Conservation (phyloP, 2,888 invertebrate species). For the Fabriciana adippe region DNA sequence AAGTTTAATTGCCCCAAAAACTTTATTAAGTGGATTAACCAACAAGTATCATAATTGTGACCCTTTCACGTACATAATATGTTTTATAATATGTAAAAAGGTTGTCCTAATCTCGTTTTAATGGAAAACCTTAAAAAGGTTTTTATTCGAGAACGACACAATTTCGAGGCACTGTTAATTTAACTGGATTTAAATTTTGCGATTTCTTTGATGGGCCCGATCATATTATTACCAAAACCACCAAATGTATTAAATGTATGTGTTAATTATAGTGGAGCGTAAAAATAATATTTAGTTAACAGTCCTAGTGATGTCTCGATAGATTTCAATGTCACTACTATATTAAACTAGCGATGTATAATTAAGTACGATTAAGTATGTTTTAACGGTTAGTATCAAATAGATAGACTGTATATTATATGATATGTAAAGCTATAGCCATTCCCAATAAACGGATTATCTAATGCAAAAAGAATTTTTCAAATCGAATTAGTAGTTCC, state of each 20-base stretch:
- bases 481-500: too few relatives aligned
- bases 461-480: too few relatives aligned
- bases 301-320: too few relatives aligned
- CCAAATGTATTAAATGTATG: neutral
- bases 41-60: conserved; percentile 25
- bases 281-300: neutral
- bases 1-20: conserved; percentile 7
- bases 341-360: too few relatives aligned
- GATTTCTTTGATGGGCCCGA: conserved; percentile 16
- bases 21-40: conserved; percentile 23
- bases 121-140: conserved; percentile 24
- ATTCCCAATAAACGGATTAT: too few relatives aligned
- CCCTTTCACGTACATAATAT: conserved; percentile 13
- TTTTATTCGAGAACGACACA: conserved; percentile 15
- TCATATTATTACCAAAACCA: neutral
- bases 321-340: too few relatives aligned
- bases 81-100: conserved; percentile 29
- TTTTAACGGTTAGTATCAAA: too few relatives aligned
- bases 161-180: conserved; percentile 18
- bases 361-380: too few relatives aligned
- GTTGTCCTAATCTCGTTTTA: conserved; percentile 27
- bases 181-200: conserved; percentile 18
- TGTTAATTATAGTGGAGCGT: neutral
- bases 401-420: too few relatives aligned
- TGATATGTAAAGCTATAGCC: too few relatives aligned